Evolutionary conservation across 2,113 vertebrate genomes (phyloP), one percentile per base, ranked within the genome.

Genomic region (Lanius ludovicianus): DNA sequence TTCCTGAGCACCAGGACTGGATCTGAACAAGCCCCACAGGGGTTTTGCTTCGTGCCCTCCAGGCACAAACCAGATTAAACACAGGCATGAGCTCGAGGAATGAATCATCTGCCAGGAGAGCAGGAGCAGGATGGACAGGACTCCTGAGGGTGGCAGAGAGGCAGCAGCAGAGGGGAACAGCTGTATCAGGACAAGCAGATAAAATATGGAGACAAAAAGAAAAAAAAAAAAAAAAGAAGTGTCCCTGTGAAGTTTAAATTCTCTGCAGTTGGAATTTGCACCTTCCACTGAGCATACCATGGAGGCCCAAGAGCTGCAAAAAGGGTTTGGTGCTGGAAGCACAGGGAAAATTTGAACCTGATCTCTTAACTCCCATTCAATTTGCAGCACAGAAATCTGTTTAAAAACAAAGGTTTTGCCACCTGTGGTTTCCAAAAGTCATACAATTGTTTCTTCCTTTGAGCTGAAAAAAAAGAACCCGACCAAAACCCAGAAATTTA

Each of bases 241-340:
- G 8, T 18, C 23, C 25, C 46, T 69, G 13, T 82, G 50, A 86
- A 87, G 37, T 64, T 86, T 37, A 47, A 46, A 15, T n/a, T 15
- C 52, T 85, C 89, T 95, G 77, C 82, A 88, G 78, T 6, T 55
- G 70, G 52, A 77, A 69, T 91, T 93, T 78, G 33, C 52, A 81
- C 67, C 80, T 92, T 90, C 70, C 68, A 82, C 62, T 0, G 2
- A 74, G 57, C 0, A 0, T 21, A 70, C 9, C 39, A 10, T 31
- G 37, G 47, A 71, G 73, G 22, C 50, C 63, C 53, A 8, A 55
- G 27, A 2, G 4, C 70, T 74, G 63, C 84, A 69, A 22, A 33
- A 85, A 33, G 23, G 21, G 25, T 67, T 59, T 2, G 0, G 18
- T 60, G 68, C 60, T 69, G 78, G 77, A 53, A 87, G 53, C 22